Conservation (phyloP, 2,888 invertebrate genomes). For the Acanthosepion pharaonis region DNA sequence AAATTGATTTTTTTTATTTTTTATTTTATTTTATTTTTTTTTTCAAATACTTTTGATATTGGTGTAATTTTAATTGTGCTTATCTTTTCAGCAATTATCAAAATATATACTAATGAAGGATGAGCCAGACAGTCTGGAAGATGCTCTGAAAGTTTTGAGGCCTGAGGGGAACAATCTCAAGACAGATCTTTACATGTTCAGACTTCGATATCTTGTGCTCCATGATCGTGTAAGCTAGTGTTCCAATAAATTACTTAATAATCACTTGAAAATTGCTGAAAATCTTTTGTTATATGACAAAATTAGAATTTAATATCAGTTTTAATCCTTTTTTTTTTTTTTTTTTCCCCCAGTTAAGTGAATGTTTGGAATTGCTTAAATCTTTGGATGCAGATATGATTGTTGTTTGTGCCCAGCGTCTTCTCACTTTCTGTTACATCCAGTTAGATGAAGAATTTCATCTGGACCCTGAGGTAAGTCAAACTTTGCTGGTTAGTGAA, state of each 20-base stretch:
- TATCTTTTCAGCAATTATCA: slow-evolving; percentile 58
- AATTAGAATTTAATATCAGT: too few species aligned
- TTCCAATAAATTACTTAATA: not conserved
- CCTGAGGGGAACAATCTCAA: slow-evolving; percentile 56
- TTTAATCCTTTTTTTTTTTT: not conserved
- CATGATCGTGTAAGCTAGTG: slow-evolving; percentile 56
- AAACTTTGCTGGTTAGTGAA: not conserved
- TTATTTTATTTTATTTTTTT: too few species aligned
- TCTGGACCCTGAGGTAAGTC: slow-evolving; percentile 53
- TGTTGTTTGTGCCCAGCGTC: slow-evolving; percentile 52
- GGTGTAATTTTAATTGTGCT: not conserved
- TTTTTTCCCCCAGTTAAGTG: slow-evolving; percentile 56
- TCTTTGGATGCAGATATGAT: slow-evolving; percentile 54
- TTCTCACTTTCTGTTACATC: slow-evolving; percentile 53
- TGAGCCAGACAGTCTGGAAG: slow-evolving; percentile 60
- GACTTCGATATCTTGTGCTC: slow-evolving; percentile 59
- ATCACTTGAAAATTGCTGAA: too few species aligned
- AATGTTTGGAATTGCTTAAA: slow-evolving; percentile 58
- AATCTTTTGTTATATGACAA: too few species aligned
- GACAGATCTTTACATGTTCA: slow-evolving; percentile 59
- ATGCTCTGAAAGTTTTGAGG: slow-evolving; percentile 64
- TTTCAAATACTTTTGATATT: too few species aligned
- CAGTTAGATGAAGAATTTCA: slow-evolving; percentile 53
- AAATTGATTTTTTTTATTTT: too few species aligned
- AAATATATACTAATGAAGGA: slow-evolving; percentile 64